These are phyloP conservation scores for Moxostoma hubbsi DNA, from an alignment of 2,797 vertebrate species.

Conservation along the genomic window DNA sequence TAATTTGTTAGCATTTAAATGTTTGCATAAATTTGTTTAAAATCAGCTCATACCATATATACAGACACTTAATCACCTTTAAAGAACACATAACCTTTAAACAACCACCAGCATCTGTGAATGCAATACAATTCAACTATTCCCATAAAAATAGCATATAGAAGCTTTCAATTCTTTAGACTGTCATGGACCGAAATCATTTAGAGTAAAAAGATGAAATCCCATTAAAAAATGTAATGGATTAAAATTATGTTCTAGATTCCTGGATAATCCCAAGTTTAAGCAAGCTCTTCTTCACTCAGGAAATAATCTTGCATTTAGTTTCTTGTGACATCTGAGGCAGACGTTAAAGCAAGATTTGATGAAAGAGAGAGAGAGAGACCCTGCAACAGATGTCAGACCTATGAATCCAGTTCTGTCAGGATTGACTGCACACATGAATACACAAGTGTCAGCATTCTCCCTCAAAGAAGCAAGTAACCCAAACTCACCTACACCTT, in stretches of 20 bases:
- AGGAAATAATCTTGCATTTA: conserved; percentile 52
- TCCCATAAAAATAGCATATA: not conserved
- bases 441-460: not conserved
- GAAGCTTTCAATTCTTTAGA: conserved; percentile 47
- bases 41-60: no score
- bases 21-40: conserved; percentile 31
- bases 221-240: conserved; percentile 53
- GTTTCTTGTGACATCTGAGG: conserved; percentile 46
- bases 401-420: not conserved
- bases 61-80: no score
- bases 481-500: not conserved
- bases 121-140: not conserved
- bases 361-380: not conserved
- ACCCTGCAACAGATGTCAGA: not conserved
- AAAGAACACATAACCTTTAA: not conserved
- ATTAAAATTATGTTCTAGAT: conserved; percentile 64
- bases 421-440: not conserved
- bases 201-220: conserved; percentile 62
- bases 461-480: not conserved
- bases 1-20: not conserved
- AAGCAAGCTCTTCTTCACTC: conserved; percentile 55
- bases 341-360: conserved; percentile 41
- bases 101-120: not conserved
- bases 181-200: conserved; percentile 63
- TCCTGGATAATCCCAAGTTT: conserved; percentile 67